Percentiles rank a stretch among this genome's conserved stretches.
Conservation (phyloP, 2,113 vertebrate species). For the Corythoichthys intestinalis region DNA sequence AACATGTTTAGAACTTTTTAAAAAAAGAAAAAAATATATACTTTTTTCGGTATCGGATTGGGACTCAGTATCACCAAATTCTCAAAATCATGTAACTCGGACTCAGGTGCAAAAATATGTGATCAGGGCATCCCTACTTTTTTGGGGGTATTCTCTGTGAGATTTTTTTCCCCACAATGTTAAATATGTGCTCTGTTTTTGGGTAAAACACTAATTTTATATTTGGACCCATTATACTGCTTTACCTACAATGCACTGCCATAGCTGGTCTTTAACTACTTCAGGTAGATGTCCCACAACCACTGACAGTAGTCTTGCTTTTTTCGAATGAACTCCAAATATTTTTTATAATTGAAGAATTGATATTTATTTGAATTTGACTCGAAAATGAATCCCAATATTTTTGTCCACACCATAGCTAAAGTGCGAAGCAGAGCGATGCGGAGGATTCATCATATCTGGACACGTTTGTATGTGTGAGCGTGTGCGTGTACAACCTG, state of each 20-base stretch:
- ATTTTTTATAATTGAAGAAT: neutral
- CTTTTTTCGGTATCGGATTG: too few relatives aligned
- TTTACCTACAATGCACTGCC: neutral
- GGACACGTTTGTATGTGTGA: slow-evolving; percentile 7
- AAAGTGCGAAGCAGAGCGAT: neutral
- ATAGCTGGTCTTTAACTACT: neutral
- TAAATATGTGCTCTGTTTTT: neutral
- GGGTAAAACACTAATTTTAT: neutral
- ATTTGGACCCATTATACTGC: neutral
- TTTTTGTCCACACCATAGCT: neutral
- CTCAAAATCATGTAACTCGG: too few relatives aligned
- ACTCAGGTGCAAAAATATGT: too few relatives aligned
- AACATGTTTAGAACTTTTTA: too few relatives aligned
- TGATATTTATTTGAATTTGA: neutral
- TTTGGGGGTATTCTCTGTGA: neutral
- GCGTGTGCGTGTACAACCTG: slow-evolving; percentile 32
- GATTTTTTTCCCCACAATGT: neutral
- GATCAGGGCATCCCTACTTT: neutral
- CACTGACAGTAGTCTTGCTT: neutral
- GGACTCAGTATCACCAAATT: too few relatives aligned
- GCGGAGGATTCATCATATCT: neutral
- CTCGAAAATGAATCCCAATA: neutral
- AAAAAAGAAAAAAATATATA: too few relatives aligned
- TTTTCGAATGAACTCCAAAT: neutral
- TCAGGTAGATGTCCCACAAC: neutral